Evolutionary conservation across 2,797 vertebrate genomes (phyloP), one percentile per base, ranked within the genome.

Genomic region (Pogoniulus pusillus): DNA sequence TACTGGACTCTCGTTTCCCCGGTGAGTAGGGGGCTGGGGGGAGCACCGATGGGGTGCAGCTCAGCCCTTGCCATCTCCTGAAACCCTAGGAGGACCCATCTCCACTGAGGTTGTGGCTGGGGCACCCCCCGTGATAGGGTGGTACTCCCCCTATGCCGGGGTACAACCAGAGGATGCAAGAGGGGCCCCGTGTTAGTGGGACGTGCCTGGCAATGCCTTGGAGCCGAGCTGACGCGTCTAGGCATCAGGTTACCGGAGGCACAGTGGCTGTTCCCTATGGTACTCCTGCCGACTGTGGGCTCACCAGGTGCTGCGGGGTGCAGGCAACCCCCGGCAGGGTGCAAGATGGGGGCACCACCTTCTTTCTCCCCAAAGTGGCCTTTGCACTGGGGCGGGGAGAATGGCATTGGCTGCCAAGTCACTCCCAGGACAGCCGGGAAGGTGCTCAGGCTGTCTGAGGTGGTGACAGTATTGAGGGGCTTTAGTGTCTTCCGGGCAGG

Each of bases 351-450:
- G 63, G 6, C 49, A 49, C 53, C 1, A 2, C 39, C 12, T 62
- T 24, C 35, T 91, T 84, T 57, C 78, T 86, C 60, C 43, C 37
- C 60, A 1, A 0, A 0, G 29, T 1, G 93, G 92, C 96, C 96
- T 96, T 97, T 97, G 96, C 74, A 77, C 92, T 95, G 95, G 96
- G 96, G 94, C 91, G 94, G 95, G 89, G 94, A 96, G 90, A 84
- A 59, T 4, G 2, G 57, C 53, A 1, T 53, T 0, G 14, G 41
- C 66, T 95, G 86, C 93, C 89, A 94, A 88, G 92, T 82, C 57
- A 74, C 75, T 90, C 55, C 74, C 1, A 53, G 92, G 88, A 78
- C 57, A 72, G 34, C 58, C 0, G 1, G 47, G 24, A 81, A 34
- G 23, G 75, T 85, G 63, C 59, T 51, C 0, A 0, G 49, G 62